Percentiles rank a stretch among this genome's conserved stretches.
Conservation (phyloP, 92 coral and sea anemone genomes). For the Galaxea fascicularis region DNA sequence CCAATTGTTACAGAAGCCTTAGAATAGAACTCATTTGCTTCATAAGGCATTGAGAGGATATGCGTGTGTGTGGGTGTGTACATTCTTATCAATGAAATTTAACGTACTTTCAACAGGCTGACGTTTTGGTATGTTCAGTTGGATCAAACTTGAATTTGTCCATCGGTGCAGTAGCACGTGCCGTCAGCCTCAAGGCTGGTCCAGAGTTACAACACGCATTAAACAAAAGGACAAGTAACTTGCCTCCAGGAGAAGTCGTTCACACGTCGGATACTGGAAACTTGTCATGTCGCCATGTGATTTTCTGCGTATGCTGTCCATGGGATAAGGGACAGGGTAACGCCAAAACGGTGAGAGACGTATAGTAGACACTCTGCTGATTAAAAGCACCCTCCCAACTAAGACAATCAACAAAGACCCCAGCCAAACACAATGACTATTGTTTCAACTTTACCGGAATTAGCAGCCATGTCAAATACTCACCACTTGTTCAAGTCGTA, state of each 20-base stretch:
- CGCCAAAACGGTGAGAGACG: conserved; percentile 51
- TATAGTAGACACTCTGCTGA: no score
- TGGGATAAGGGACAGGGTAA: conserved; percentile 54
- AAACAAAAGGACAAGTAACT: background rate
- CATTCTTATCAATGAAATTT: no score
- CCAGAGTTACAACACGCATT: conserved; percentile 49
- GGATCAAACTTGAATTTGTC: conserved; percentile 40
- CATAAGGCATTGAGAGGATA: no score
- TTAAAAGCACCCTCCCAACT: no score
- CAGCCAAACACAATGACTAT: no score
- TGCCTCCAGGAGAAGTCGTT: conserved; percentile 48
- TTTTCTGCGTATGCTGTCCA: conserved; percentile 65
- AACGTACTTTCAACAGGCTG: conserved; percentile 31
- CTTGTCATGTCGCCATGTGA: conserved; percentile 55
- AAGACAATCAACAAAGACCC: no score
- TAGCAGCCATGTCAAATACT: no score
- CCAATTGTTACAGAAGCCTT: no score
- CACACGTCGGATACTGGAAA: conserved; percentile 50
- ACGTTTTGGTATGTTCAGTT: conserved; percentile 34
- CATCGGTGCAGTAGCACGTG: conserved; percentile 51
- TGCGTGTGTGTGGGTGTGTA: no score
- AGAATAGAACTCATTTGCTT: no score
- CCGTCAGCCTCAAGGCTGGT: conserved; percentile 59
- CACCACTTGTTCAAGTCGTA: no score
- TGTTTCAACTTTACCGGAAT: no score